Base-by-base conservation (phyloP, 2,888 invertebrate genomes). In the Andrena hattorfiana region DNA sequence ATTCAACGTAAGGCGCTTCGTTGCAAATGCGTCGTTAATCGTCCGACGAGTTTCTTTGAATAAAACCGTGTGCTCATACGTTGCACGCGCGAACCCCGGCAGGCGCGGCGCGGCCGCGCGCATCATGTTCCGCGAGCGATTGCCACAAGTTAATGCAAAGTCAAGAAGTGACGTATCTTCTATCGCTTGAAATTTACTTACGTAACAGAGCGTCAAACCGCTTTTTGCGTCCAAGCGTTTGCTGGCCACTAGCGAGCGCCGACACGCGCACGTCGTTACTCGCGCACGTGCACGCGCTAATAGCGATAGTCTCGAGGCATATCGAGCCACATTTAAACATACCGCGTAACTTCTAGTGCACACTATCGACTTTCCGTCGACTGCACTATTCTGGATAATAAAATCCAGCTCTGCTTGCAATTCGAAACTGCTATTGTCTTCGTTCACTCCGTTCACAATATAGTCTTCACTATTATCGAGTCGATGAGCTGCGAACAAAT, bases 151-250 rank as follows among this genome's bases (percentile, higher is more conserved):
- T 51, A 75, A 77, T 75, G 67, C 71, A 68, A 75, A 56, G 72
- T 48, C 72, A 66, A 75, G 60, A 69, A 56, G 42, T 73, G 80
- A 64, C 64, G n/a, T 76, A 26, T 66, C 62, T 20, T 49, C 35
- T 66, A 35, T 71, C 68, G 64, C 69, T 77, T 28, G 77, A 81
- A 85, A 73, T 48, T 74, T 20, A 7, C 66, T 86, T 85, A 79
- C 77, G 74, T 62, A 86, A 86, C 42, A 56, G 67, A 67, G 30
- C 60, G 56, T 77, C 59, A 56, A 60, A 59, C 13, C 20, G 13
- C 10, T 70, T 66, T 35, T 77, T 79, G 28, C 59, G 66, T 62
- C 13, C 20, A 6, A 23, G 32, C 16, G 66, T 28, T 5, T 28
- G 59, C 35, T 26, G 69, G n/a, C n/a, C 5, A 56, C 35, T n/a